These are phyloP conservation scores for Notothenia coriiceps DNA, from an alignment of 2,113 vertebrate species.

Conservation along the genomic window DNA sequence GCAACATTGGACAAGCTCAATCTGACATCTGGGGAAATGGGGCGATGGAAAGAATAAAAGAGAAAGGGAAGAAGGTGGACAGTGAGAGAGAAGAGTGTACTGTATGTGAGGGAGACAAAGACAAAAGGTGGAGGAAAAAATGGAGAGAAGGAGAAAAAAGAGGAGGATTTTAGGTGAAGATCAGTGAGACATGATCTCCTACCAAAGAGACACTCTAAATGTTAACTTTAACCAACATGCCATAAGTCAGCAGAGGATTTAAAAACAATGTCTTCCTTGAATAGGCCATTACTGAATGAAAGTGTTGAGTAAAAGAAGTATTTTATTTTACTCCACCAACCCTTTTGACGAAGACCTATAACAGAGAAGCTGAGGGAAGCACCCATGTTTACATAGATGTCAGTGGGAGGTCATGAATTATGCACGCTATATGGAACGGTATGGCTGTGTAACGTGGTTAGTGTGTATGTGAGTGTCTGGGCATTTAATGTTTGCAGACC, in stretches of 20 bases:
- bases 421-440: slow-evolving; percentile 56
- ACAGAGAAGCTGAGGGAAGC: slow-evolving; percentile 44
- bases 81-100: slow-evolving; percentile 14
- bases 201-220: background rate
- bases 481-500: slow-evolving; percentile 47
- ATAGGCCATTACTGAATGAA: slow-evolving; percentile 12
- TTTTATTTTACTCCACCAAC: background rate
- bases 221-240: background rate
- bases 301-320: background rate
- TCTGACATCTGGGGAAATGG: slow-evolving; percentile 34
- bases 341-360: slow-evolving; percentile 42
- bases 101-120: slow-evolving; percentile 3
- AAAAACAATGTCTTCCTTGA: background rate
- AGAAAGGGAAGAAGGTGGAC: slow-evolving; percentile 5
- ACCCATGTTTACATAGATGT: slow-evolving; percentile 69
- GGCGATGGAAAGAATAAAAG: slow-evolving; percentile 23
- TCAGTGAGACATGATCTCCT: background rate
- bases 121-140: too few species aligned
- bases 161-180: background rate
- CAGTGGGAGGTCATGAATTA: slow-evolving; percentile 71
- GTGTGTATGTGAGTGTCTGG: slow-evolving; percentile 14
- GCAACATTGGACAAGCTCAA: slow-evolving; percentile 30
- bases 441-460: slow-evolving; percentile 26
- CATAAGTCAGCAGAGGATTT: background rate
- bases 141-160: too few species aligned